Base-by-base conservation (phyloP, 2,113 vertebrate genomes). In the Alligator sinensis region DNA sequence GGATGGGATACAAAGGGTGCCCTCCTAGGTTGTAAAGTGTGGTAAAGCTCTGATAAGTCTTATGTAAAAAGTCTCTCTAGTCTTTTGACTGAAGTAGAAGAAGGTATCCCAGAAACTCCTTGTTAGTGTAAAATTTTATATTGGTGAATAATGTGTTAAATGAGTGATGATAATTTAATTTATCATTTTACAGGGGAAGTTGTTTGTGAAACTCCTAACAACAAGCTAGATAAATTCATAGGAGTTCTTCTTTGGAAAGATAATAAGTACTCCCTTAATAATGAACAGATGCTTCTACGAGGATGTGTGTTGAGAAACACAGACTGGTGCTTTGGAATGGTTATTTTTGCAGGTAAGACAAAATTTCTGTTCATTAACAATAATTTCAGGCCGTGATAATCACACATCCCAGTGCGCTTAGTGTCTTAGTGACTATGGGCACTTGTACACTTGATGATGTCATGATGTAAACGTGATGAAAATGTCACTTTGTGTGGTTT, bases 261-360 rank as follows among this genome's bases (percentile, higher is more conserved):
- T 80, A 96, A 93, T 84, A 98, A 98, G 82, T 96, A 98, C 87
- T 63, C 94, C 4, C 97, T 98, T 87, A 97, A 95, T 94, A 98
- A 98, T n/a, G 96, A 98, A 92, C 97, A 97, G 86, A 96, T 98
- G 91, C 95, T 98, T 76, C 89, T 98, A 77, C 88, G 98, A 91
- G 98, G 98, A 54, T 98, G 98, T 30, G 89, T 98, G 25, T 94
- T 98, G 83, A 97, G 98, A 66, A 98, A 98, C 87, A 98, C 97
- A 5, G 97, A 97, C 57, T 98, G 98, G 97, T 98, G 98, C 92
- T 98, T 98, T 55, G 98, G 98, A 59, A 94, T 98, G 97, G 98
- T 98, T 58, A 94, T 98, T 93, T 98, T 98, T 90, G 98, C 98
- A 94, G 98, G 98, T 98, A 96, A 70, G 11, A 75, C 14, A 16